Base-by-base conservation (phyloP, 2,113 vertebrate species). In the Polyodon spathula region DNA sequence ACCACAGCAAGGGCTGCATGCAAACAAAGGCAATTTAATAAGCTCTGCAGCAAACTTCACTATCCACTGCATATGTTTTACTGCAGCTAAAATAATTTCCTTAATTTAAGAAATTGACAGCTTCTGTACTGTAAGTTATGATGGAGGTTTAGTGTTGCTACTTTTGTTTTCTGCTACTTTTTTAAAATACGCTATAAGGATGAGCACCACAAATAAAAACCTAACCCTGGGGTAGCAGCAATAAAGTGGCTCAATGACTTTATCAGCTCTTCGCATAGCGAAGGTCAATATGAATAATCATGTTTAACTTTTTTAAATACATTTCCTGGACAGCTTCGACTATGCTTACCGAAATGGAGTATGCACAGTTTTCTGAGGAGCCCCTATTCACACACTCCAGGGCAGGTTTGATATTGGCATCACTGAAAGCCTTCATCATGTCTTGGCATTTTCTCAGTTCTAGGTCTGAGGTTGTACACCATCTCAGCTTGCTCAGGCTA, bases 391-490 rank as follows among this genome's bases (percentile, higher is more conserved):
- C 17, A 2, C 95, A 98, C 43, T 60, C 61, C 59, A 98, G 65
- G 1, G 68, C 1, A 0, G 95, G 95, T 8, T 69, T 81, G 62
- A 98, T 76, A 14, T 80, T 64, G 3, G 76, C 90, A 6, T 5
- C 10, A n/a, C 56, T n/a, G 41, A 97, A 95, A 12, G 90, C 79
- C 37, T 68, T 11, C 0, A 86, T 83, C 95, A 97, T 95, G 62
- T 69, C 79, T 3, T 57, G 62, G 60, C 95, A 98, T 65, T 98
- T 98, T 41, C 8, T 64, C 66, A 81, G 78, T 67, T 98, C 95
- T 0, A 46, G 11, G 0, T 81, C 55, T 0, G 93, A 97, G 68
- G 86, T 67, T 1, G 89, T 85, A 72, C 95, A 98, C 95, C 95
- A 98, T 6, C 76, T 81, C 68, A 97, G 53, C 51, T 52, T 78